phyloP scores from a whole-genome alignment of 2,113 vertebrate genomes.

The Rhagologus leucostigma region DNA sequence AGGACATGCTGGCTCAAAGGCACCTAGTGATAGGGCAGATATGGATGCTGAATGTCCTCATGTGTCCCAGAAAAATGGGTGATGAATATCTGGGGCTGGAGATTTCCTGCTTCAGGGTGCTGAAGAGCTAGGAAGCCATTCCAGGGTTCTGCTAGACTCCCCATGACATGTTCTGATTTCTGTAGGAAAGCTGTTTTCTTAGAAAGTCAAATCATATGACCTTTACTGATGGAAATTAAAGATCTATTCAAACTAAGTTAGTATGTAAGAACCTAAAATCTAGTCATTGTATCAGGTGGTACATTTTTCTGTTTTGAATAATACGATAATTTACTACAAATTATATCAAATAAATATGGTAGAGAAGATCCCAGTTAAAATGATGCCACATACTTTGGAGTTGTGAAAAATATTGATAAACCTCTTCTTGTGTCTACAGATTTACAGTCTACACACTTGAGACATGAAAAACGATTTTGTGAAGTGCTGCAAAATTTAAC shows the following conservation, averaged over 20 bases:
- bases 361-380: neutral
- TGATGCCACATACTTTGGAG: neutral
- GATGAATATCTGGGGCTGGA: neutral
- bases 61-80: neutral
- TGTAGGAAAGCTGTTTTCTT: neutral
- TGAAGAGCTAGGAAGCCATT: neutral
- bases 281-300: neutral
- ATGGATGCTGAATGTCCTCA: neutral
- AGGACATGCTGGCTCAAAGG: neutral
- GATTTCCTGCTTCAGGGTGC: neutral
- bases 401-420: neutral
- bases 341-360: neutral
- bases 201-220: neutral
- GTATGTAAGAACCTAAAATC: neutral
- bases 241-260: neutral
- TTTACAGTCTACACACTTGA: accelerated
- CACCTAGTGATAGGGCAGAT: neutral
- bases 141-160: neutral
- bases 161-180: neutral
- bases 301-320: neutral
- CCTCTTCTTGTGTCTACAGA: neutral
- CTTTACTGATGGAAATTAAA: neutral
- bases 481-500: accelerated
- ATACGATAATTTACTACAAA: neutral
- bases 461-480: accelerated